Percentiles rank a stretch among this genome's conserved stretches.
phyloP scores from a whole-genome alignment of 2,113 vertebrate genomes.

The Xiphophorus couchianus region DNA sequence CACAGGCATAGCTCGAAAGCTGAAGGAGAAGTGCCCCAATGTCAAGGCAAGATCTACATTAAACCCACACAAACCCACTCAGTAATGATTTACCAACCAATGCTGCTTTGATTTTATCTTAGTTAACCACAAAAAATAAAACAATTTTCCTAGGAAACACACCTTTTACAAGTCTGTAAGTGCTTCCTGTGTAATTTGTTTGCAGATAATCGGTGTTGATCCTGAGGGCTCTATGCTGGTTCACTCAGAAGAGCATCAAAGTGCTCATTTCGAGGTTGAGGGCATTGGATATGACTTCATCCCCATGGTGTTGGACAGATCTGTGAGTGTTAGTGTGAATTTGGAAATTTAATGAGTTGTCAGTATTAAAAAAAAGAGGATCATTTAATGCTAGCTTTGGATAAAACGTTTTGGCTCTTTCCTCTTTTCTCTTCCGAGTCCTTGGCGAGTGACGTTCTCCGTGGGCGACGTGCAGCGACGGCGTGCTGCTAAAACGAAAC shows the following conservation, averaged over 20 bases:
- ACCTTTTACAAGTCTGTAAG: background rate
- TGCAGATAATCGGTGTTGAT: constrained; percentile 88
- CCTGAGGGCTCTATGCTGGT: constrained; percentile 89
- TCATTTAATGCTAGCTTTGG: too few relatives aligned
- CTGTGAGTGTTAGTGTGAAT: constrained; percentile 73
- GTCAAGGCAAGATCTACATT: constrained; percentile 78
- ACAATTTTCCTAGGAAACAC: too few relatives aligned
- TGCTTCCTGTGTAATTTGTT: background rate
- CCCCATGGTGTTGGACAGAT: constrained; percentile 88
- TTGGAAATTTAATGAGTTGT: background rate
- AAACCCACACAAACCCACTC: background rate
- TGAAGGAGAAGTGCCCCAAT: constrained; percentile 90
- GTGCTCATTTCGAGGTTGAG: constrained; percentile 87
- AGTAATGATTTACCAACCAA: background rate
- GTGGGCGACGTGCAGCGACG: too few relatives aligned
- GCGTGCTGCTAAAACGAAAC: too few relatives aligned
- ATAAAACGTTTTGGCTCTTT: too few relatives aligned
- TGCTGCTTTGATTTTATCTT: background rate
- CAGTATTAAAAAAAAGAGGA: too few relatives aligned
- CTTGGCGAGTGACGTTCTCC: too few relatives aligned
- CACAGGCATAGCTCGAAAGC: constrained; percentile 88
- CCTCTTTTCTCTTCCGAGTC: too few relatives aligned
- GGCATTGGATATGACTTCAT: constrained; percentile 93
- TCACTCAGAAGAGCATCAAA: constrained; percentile 82
- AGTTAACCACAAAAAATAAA: too few relatives aligned